phyloP scores from a whole-genome alignment of 2,113 vertebrate genomes.

The Mustela nigripes region DNA sequence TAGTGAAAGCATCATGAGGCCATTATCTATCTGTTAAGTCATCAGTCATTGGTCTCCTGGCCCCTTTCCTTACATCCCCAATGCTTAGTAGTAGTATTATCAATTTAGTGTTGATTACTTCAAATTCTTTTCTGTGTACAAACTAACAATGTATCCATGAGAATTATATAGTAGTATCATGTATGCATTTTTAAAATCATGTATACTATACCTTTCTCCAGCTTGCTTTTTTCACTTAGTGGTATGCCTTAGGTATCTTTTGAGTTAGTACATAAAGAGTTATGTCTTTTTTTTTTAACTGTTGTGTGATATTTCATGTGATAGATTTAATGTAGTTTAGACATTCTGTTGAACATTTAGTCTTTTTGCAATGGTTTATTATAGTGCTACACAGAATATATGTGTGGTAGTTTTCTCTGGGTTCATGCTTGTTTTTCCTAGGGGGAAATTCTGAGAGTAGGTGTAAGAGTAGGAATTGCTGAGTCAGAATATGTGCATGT shows the following conservation, averaged over 20 bases:
- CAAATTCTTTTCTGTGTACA: neutral
- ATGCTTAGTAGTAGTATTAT: neutral
- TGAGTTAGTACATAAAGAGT: neutral
- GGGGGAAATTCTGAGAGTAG: neutral
- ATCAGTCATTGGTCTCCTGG: neutral
- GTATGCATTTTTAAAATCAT: conserved; percentile 4
- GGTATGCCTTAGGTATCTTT: neutral
- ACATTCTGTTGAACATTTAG: neutral
- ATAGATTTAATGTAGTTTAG: neutral
- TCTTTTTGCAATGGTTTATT: conserved; percentile 11
- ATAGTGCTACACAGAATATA: neutral
- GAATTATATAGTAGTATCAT: neutral
- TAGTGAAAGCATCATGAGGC: neutral
- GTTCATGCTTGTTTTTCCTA: neutral
- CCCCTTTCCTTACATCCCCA: neutral
- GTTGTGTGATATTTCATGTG: neutral
- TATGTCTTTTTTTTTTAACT: neutral
- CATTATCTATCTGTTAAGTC: neutral
- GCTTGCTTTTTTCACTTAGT: neutral
- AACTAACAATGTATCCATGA: neutral
- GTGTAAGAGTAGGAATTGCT: neutral
- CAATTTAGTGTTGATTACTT: neutral
- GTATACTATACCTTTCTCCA: neutral
- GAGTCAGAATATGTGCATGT: neutral
- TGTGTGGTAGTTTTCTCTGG: neutral